These are phyloP conservation scores for Oxystoma pomonae DNA, from an alignment of 2,888 invertebrate genomes.

Conservation along the genomic window DNA sequence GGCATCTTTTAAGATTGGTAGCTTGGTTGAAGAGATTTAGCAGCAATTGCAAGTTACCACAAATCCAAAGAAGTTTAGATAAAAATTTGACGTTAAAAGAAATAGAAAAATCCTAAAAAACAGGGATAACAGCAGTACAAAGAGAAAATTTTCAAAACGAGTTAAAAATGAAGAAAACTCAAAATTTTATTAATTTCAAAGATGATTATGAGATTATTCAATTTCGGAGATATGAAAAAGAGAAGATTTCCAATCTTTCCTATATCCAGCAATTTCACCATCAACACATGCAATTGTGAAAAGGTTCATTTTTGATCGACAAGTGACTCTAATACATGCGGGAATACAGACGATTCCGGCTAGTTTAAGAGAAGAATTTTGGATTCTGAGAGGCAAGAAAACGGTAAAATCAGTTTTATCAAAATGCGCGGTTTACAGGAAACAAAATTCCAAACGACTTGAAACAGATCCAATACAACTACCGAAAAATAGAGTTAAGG, in stretches of 20 bases:
- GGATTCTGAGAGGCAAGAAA: slow-evolving; percentile 22
- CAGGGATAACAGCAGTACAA: neutral
- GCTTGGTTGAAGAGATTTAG: neutral
- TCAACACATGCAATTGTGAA: neutral
- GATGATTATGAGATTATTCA: neutral
- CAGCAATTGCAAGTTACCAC: neutral
- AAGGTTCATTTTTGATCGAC: slow-evolving; percentile 1
- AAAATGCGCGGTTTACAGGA: slow-evolving; percentile 20
- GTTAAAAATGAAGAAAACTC: neutral
- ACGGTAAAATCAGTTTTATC: slow-evolving; percentile 14
- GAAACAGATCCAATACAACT: slow-evolving; percentile 27
- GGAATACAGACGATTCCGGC: slow-evolving; percentile 15
- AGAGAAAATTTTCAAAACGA: neutral
- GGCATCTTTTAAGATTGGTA: neutral
- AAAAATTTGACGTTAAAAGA: neutral
- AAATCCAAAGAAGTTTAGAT: neutral
- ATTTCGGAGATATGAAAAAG: neutral
- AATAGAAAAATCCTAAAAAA: neutral
- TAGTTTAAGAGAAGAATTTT: slow-evolving; percentile 22
- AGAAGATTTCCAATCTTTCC: neutral
- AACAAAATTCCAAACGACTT: slow-evolving; percentile 22
- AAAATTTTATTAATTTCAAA: neutral
- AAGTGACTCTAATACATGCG: neutral
- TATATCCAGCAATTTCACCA: neutral
- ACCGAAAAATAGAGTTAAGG: slow-evolving; percentile 29